phyloP scores from a whole-genome alignment of 2,113 vertebrate species.

The Panthera leo region DNA sequence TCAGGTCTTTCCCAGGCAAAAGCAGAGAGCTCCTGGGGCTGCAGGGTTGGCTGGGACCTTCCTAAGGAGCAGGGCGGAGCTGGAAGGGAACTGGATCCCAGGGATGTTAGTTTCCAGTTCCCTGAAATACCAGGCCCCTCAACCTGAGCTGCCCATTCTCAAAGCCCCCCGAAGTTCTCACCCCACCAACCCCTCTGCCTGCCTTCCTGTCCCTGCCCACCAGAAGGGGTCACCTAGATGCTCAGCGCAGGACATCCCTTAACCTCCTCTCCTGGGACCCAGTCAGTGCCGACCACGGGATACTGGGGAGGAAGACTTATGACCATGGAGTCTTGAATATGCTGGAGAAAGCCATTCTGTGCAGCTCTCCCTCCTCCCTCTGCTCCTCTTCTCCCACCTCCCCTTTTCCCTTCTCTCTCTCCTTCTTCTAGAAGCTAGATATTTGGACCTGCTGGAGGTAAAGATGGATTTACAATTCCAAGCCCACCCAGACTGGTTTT shows the following conservation, averaged over 20 bases:
- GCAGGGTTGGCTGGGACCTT: background rate
- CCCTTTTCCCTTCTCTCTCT: background rate
- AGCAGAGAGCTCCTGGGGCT: background rate
- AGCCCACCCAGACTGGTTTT: background rate
- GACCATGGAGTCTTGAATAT: background rate
- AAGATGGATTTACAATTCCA: background rate
- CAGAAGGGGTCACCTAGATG: background rate
- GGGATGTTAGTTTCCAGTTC: background rate
- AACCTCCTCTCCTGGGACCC: background rate
- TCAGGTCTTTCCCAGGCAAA: background rate
- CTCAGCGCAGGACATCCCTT: background rate
- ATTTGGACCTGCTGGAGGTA: background rate
- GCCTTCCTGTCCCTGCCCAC: background rate
- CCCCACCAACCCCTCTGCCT: background rate
- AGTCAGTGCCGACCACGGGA: background rate
- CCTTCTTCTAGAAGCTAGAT: background rate
- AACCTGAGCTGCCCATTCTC: background rate
- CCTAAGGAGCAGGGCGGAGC: background rate
- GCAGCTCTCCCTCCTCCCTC: too few species aligned
- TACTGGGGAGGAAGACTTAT: background rate
- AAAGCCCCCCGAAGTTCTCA: background rate
- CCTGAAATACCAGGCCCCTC: background rate
- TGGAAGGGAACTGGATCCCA: background rate
- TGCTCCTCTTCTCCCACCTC: background rate
- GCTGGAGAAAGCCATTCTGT: background rate